A percentile compares a stretch with the other conserved stretches of the same genome.
Evolutionary conservation across 2,888 invertebrate genomes (phyloP).

Genomic region (Temnothorax unifasciatus): DNA sequence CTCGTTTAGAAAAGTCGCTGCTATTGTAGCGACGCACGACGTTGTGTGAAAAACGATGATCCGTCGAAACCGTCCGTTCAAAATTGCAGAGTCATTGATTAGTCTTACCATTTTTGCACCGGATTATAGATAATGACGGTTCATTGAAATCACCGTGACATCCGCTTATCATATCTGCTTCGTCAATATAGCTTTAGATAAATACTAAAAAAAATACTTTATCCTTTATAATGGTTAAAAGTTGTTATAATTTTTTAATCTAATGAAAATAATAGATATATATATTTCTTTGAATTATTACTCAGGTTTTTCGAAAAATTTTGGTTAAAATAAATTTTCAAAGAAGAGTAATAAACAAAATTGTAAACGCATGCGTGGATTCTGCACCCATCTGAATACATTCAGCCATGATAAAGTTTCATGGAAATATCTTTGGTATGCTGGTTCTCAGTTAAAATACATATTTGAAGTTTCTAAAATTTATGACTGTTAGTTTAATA

Average conservation of each 20-base stretch:
- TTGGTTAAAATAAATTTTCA: neutral
- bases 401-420: neutral
- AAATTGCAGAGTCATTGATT: slow-evolving; percentile 16
- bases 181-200: neutral
- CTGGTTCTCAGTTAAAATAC: neutral
- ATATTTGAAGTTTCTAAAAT: neutral
- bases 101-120: neutral
- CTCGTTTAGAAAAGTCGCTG: slow-evolving; percentile 61
- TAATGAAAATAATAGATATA: neutral
- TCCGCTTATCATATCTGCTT: neutral
- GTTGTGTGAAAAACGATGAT: slow-evolving; percentile 59
- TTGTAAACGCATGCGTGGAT: neutral
- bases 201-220: no score
- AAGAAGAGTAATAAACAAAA: neutral
- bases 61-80: neutral
- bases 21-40: slow-evolving; percentile 41
- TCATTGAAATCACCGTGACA: neutral
- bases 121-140: neutral
- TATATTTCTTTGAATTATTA: neutral
- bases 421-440: slow-evolving; percentile 6
- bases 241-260: neutral
- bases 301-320: neutral
- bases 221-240: neutral
- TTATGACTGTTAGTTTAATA: neutral
- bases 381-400: neutral